Percentiles rank a stretch among this genome's conserved stretches.
These are phyloP conservation scores for Pelecanus crispus DNA, from an alignment of 2,113 vertebrate species.

Conservation along the genomic window DNA sequence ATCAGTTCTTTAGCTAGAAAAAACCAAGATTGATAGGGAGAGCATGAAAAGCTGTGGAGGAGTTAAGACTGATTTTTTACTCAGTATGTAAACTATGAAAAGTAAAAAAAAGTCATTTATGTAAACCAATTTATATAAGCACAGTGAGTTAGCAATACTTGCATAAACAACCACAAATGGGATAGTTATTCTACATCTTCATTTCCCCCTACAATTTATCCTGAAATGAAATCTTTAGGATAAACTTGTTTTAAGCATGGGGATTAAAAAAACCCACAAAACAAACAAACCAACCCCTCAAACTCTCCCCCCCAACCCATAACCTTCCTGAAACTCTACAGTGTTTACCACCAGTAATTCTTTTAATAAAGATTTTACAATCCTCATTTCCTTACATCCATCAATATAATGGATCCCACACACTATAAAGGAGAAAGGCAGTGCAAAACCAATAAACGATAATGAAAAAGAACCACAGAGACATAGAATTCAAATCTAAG, in stretches of 20 bases:
- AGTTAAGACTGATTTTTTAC: not conserved
- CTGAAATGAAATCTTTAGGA: not conserved
- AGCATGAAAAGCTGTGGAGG: not conserved
- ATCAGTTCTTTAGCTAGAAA: not conserved
- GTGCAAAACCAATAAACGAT: not conserved
- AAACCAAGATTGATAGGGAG: not conserved
- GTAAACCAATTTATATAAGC: not conserved
- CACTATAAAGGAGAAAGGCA: not conserved
- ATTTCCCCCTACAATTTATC: not conserved
- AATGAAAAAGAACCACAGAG: not conserved
- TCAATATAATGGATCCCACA: not conserved
- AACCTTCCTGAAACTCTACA: not conserved
- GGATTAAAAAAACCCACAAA: not conserved
- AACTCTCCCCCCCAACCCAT: rapidly evolving
- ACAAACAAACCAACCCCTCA: not conserved
- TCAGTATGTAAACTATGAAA: not conserved
- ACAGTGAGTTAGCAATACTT: not conserved
- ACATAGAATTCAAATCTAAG: not conserved
- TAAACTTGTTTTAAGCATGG: not conserved
- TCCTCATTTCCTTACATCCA: not conserved
- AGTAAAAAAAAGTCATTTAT: not conserved
- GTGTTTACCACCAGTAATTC: not conserved
- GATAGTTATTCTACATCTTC: not conserved
- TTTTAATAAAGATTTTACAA: not conserved
- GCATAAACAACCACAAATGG: not conserved